phyloP scores from a whole-genome alignment of 2,888 invertebrate species.

The Tinea semifulvella region DNA sequence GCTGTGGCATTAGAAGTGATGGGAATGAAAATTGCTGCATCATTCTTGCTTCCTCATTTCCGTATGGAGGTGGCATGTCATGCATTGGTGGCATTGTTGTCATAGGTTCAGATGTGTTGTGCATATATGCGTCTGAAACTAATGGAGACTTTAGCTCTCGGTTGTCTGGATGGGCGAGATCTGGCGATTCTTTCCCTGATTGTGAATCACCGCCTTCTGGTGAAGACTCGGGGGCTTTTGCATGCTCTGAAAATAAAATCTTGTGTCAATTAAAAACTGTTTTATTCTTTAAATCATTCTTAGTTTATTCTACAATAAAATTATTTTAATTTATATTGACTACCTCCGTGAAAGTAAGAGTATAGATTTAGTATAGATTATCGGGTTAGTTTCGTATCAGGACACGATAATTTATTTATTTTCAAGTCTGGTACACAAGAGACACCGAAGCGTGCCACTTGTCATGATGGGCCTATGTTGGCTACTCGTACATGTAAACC shows the following conservation, averaged over 20 bases:
- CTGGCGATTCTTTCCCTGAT: conserved; percentile 48
- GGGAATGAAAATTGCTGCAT: conserved; percentile 45
- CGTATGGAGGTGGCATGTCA: conserved; percentile 32
- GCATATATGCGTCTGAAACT: conserved; percentile 41
- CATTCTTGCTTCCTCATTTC: conserved; percentile 43
- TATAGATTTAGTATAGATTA: too few species aligned
- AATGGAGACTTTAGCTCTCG: conserved; percentile 43
- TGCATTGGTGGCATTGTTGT: conserved; percentile 29
- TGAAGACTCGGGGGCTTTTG: conserved; percentile 53
- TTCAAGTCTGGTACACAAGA: too few species aligned
- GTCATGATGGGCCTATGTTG: too few species aligned
- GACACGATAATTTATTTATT: too few species aligned
- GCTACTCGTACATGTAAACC: too few species aligned
- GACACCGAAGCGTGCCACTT: too few species aligned
- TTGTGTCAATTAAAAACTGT: background rate
- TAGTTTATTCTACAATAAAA: too few species aligned
- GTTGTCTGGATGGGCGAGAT: conserved; percentile 38
- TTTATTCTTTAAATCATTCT: too few species aligned
- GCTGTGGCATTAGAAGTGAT: conserved; percentile 37
- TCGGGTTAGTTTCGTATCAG: too few species aligned
- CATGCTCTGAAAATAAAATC: conserved; percentile 35
- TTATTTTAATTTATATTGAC: too few species aligned
- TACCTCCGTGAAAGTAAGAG: too few species aligned
- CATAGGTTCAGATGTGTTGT: conserved; percentile 33
- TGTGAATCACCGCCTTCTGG: conserved; percentile 53